Conservation (phyloP, 2,113 vertebrate species). For the Ictidomys tridecemlineatus region DNA sequence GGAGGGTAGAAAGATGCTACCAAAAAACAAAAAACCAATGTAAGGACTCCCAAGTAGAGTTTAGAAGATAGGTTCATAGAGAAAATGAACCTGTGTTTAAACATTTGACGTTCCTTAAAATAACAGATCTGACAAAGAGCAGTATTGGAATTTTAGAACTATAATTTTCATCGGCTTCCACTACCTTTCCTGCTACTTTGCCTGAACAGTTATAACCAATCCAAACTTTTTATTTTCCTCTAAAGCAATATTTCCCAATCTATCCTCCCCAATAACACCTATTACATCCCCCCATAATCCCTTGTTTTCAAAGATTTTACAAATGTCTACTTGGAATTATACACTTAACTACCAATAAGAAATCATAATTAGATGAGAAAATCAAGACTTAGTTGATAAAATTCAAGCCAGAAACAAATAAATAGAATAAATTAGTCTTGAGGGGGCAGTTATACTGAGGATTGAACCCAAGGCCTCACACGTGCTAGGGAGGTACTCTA, state of each 20-base stretch:
- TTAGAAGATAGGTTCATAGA: not conserved
- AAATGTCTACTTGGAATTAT: slow-evolving; percentile 59
- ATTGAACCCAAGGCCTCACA: too few species aligned
- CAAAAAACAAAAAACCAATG: not conserved
- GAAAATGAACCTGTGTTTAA: slow-evolving; percentile 22
- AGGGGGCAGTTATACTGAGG: not conserved
- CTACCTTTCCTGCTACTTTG: not conserved
- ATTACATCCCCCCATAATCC: not conserved
- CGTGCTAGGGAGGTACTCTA: too few species aligned
- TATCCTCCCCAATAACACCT: not conserved
- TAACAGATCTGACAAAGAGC: not conserved
- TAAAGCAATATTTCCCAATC: slow-evolving; percentile 27
- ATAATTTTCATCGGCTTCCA: slow-evolving; percentile 53
- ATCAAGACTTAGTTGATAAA: slow-evolving; percentile 3
- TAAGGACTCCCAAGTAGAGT: not conserved
- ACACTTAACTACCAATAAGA: slow-evolving; percentile 34
- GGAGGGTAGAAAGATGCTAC: not conserved
- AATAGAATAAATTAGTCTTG: slow-evolving; percentile 52
- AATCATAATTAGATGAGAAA: slow-evolving; percentile 59
- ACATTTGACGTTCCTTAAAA: slow-evolving; percentile 25
- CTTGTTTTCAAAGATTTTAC: slow-evolving; percentile 56
- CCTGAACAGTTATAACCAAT: slow-evolving; percentile 26
- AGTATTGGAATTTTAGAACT: not conserved
- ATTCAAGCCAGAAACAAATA: slow-evolving; percentile 51
- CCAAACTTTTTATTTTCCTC: not conserved